phyloP scores from a whole-genome alignment of 2,797 vertebrate species.

The Enteromius viviparus region DNA sequence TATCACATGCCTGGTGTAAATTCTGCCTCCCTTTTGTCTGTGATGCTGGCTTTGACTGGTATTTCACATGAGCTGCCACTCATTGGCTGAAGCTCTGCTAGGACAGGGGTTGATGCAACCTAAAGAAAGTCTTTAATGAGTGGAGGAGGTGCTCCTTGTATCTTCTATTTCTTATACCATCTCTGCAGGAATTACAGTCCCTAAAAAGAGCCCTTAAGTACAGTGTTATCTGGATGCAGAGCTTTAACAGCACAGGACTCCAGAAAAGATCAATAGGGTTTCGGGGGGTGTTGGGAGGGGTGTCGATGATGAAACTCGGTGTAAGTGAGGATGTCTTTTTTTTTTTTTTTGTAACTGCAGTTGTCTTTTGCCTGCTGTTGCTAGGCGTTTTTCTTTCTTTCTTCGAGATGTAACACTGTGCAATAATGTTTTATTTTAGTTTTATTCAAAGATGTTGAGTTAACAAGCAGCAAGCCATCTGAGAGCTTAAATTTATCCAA shows the following conservation, averaged over 20 bases:
- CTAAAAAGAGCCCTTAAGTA: slow-evolving; percentile 72
- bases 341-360: slow-evolving; percentile 49
- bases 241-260: slow-evolving; percentile 69
- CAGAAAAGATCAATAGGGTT: slow-evolving; percentile 76
- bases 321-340: slow-evolving; percentile 70
- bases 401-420: slow-evolving; percentile 64
- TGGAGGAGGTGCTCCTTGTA: slow-evolving; percentile 57
- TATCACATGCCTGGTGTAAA: slow-evolving; percentile 68
- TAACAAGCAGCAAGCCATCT: not conserved
- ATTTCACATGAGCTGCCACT: slow-evolving; percentile 39
- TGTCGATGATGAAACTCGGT: slow-evolving; percentile 82
- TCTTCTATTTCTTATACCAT: slow-evolving; percentile 70
- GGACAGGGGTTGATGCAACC: slow-evolving; percentile 78
- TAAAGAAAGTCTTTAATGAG: slow-evolving; percentile 72
- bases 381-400: slow-evolving; percentile 45
- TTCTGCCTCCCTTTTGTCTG: slow-evolving; percentile 44
- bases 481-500: not conserved
- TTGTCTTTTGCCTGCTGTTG: slow-evolving; percentile 73
- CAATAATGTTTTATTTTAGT: not conserved
- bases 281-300: slow-evolving; percentile 70
- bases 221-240: slow-evolving; percentile 76
- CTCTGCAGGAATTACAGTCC: slow-evolving; percentile 77
- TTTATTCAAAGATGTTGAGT: slow-evolving; percentile 3
- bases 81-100: slow-evolving; percentile 61
- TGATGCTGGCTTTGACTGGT: not conserved